Evolutionary conservation across 2,888 invertebrate species (phyloP).

Genomic region (Tipula vernalis): DNA sequence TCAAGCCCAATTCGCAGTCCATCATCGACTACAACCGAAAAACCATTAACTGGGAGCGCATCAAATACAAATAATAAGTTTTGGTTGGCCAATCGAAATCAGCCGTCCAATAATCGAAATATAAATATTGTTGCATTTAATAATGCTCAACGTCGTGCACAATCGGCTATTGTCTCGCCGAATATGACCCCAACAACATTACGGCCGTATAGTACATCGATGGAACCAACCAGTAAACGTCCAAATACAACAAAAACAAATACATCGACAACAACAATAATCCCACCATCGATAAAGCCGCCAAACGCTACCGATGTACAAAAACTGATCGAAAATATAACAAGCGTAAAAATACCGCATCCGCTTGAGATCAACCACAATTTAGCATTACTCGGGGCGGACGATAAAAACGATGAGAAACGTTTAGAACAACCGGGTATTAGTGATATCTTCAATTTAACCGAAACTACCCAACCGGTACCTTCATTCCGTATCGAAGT

Average conservation of each 20-base stretch:
- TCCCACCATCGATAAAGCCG: neutral
- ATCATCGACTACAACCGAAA: constrained; percentile 19
- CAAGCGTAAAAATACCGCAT: neutral
- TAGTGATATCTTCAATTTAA: neutral
- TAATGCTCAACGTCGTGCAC: constrained; percentile 7
- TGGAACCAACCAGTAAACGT: neutral
- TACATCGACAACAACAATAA: neutral
- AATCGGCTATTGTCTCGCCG: neutral
- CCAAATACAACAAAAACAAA: neutral
- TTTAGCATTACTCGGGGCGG: neutral
- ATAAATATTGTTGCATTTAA: constrained; percentile 21
- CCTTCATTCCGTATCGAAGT: neutral
- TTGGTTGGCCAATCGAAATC: constrained; percentile 21
- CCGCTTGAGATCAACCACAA: neutral
- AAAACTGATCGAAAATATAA: neutral
- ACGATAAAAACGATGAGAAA: neutral
- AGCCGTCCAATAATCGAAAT: constrained; percentile 31
- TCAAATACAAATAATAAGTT: neutral
- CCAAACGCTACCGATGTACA: neutral
- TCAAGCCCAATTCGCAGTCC: constrained; percentile 27
- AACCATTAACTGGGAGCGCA: neutral
- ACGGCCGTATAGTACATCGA: neutral
- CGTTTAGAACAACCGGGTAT: neutral
- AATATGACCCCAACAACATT: neutral
- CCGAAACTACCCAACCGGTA: neutral